phyloP scores from a whole-genome alignment of 2,888 invertebrate genomes.

The Polyploca ridens region DNA sequence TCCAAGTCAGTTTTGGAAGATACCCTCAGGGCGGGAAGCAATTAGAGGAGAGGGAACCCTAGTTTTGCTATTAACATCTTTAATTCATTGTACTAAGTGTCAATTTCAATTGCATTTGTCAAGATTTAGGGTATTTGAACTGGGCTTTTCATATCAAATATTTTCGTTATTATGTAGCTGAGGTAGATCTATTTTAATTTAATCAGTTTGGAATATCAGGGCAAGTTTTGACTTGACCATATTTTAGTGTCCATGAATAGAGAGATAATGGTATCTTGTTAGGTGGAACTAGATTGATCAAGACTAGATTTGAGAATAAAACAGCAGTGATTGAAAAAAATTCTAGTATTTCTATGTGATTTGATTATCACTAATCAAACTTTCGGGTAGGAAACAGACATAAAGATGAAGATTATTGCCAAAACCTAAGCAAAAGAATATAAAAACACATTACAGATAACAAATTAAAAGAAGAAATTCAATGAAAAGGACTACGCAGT shows the following conservation, averaged over 20 bases:
- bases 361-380: too few species aligned
- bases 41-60: conserved; percentile 22
- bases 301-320: too few species aligned
- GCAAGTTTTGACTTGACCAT: background rate
- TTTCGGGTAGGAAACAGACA: too few species aligned
- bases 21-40: conserved; percentile 42
- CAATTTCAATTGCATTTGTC: background rate
- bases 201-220: background rate
- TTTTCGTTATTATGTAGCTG: background rate
- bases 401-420: too few species aligned
- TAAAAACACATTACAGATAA: too few species aligned
- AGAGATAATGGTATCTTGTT: background rate
- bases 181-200: conserved; percentile 1
- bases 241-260: background rate
- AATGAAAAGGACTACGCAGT: too few species aligned
- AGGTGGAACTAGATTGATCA: too few species aligned
- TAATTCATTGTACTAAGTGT: background rate
- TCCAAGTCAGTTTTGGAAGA: conserved; percentile 28
- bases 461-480: background rate
- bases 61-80: background rate
- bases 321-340: too few species aligned
- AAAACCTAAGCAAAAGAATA: too few species aligned
- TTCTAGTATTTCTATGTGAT: too few species aligned
- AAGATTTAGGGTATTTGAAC: background rate
- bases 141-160: background rate